These are phyloP conservation scores for Pocillopora meandrina DNA, from an alignment of 92 coral and sea anemone genomes.

Conservation along the genomic window DNA sequence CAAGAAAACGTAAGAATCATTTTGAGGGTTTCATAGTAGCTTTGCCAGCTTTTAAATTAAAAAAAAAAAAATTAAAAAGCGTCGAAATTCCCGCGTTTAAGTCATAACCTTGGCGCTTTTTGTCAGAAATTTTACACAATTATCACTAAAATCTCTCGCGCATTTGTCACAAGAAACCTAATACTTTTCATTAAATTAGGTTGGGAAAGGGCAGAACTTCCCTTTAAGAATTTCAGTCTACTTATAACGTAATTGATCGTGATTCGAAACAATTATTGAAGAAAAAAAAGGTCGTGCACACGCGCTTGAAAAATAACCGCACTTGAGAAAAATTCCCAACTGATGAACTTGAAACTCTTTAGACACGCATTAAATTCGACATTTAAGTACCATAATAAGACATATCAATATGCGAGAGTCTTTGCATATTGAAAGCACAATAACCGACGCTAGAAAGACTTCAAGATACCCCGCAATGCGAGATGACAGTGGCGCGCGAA, in stretches of 20 bases:
- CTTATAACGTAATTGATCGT: conserved; percentile 1
- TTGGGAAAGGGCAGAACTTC: conserved; percentile 7
- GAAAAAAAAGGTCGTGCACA: neutral
- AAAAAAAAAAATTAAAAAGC: too few species aligned
- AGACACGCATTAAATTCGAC: neutral
- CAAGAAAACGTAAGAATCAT: neutral
- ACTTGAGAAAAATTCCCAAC: neutral
- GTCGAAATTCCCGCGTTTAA: neutral
- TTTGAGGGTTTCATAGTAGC: neutral
- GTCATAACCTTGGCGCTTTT: neutral
- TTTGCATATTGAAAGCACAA: neutral
- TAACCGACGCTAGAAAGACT: neutral
- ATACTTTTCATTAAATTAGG: neutral
- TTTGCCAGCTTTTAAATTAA: too few species aligned
- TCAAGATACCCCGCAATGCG: conserved; percentile 9
- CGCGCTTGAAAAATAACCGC: neutral
- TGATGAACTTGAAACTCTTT: neutral
- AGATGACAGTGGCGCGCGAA: neutral
- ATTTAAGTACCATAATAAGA: neutral
- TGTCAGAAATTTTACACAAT: conserved; percentile 10
- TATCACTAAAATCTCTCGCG: neutral
- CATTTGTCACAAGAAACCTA: conserved; percentile 1
- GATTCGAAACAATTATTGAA: conserved; percentile 5
- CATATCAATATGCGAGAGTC: neutral
- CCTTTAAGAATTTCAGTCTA: neutral